phyloP scores from a whole-genome alignment of 2,888 invertebrate species.

The Macropis europaea region DNA sequence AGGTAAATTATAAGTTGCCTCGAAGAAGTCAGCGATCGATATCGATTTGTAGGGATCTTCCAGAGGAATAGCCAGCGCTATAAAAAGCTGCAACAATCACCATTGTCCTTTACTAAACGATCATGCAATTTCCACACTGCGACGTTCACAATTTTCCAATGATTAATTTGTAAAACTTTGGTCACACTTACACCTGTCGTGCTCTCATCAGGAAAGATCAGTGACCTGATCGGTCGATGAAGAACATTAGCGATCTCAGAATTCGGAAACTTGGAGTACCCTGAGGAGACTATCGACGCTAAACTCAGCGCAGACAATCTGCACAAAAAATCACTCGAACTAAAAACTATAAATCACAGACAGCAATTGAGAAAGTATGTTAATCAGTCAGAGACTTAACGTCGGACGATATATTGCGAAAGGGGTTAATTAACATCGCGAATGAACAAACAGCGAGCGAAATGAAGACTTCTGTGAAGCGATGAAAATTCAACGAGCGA shows the following conservation, averaged over 20 bases:
- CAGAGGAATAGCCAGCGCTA: constrained; percentile 87
- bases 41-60: constrained; percentile 86
- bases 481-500: constrained; percentile 25
- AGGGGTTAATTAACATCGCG: constrained; percentile 2
- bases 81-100: constrained; percentile 81
- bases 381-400: neutral
- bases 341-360: neutral
- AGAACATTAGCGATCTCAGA: constrained; percentile 74
- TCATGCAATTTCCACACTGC: too few relatives aligned
- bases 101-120: neutral
- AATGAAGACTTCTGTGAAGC: constrained; percentile 4
- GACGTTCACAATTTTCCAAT: too few relatives aligned
- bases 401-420: neutral
- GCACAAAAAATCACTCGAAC: constrained; percentile 14
- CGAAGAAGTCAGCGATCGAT: constrained; percentile 88
- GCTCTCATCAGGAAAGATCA: constrained; percentile 75
- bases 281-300: neutral
- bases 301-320: constrained; percentile 43
- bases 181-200: constrained; percentile 74
- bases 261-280: constrained; percentile 43
- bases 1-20: constrained; percentile 85
- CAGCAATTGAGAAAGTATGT: neutral
- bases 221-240: constrained; percentile 74
- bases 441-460: constrained; percentile 2
- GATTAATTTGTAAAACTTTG: too few relatives aligned